Conservation (phyloP, 92 coral and sea anemone species). For the Phymanthus crucifer region DNA sequence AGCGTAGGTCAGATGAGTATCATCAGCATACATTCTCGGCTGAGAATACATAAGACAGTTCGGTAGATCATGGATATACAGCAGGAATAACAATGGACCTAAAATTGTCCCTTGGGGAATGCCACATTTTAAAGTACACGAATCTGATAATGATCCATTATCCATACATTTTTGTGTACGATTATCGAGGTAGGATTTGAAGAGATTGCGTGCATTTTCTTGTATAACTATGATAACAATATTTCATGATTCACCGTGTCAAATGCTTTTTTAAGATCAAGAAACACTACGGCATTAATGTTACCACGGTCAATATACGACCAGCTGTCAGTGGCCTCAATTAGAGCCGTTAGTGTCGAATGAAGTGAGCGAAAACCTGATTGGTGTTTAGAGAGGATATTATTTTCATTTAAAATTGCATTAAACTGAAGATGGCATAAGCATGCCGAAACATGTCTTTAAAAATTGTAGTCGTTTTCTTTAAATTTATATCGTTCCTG, state of each 20-base stretch:
- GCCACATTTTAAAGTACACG: not conserved
- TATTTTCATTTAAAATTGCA: no score
- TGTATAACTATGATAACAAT: not conserved
- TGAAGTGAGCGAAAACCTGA: no score
- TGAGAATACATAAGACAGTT: not conserved
- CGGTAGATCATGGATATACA: no score
- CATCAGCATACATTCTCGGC: slow-evolving; percentile 4
- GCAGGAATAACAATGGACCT: slow-evolving; percentile 12
- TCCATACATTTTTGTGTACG: not conserved
- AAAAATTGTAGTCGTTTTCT: no score
- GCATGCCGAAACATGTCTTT: no score
- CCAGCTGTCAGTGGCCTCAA: slow-evolving; percentile 3
- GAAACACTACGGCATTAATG: slow-evolving; percentile 4
- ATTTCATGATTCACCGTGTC: not conserved
- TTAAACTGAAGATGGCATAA: no score
- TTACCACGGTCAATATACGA: slow-evolving; percentile 3
- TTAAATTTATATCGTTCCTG: no score
- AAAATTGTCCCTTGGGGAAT: no score
- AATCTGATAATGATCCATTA: not conserved
- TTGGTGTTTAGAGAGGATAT: not conserved
- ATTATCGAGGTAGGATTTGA: not conserved
- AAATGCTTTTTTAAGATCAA: no score
- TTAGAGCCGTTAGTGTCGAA: not conserved
- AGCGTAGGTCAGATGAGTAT: not conserved
- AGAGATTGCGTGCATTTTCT: not conserved